Percentiles rank a stretch among this genome's conserved stretches.
phyloP scores from a whole-genome alignment of 2,797 vertebrate species.

The Rhinichthys osculus region DNA sequence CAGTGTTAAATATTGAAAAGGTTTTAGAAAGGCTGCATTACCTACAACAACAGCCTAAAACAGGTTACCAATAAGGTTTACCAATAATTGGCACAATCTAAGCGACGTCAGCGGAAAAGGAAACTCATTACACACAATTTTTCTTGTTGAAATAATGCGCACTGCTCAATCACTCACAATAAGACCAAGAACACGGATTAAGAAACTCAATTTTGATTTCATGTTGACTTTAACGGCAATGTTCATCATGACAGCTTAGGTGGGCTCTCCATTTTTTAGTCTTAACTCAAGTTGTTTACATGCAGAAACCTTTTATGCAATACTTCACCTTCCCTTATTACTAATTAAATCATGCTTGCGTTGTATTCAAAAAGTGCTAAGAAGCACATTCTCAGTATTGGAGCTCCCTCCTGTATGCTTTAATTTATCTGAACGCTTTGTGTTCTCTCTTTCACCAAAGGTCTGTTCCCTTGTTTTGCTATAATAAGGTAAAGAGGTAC shows the following conservation, averaged over 20 bases:
- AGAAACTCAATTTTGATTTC: slow-evolving; percentile 3
- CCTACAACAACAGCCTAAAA: too few species aligned
- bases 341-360: slow-evolving; percentile 44
- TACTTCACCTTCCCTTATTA: slow-evolving; percentile 1
- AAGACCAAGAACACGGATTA: background rate
- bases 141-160: background rate
- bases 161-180: background rate
- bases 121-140: too few species aligned
- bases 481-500: slow-evolving; percentile 48
- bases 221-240: slow-evolving; percentile 40
- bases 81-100: background rate
- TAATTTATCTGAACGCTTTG: slow-evolving; percentile 23
- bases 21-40: background rate
- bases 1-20: background rate
- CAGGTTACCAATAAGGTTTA: background rate
- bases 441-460: slow-evolving; percentile 35
- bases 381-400: slow-evolving; percentile 41
- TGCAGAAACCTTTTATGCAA: slow-evolving; percentile 42
- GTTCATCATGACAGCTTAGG: slow-evolving; percentile 16
- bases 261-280: slow-evolving; percentile 3
- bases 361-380: slow-evolving; percentile 49
- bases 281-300: slow-evolving; percentile 42
- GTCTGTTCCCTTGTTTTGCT: slow-evolving; percentile 40
- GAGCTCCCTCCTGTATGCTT: slow-evolving; percentile 14
- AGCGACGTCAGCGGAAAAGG: background rate